Evolutionary conservation across 1,140 invertebrate species (phyloP).

Genomic region (Zaprionus capensis): DNA sequence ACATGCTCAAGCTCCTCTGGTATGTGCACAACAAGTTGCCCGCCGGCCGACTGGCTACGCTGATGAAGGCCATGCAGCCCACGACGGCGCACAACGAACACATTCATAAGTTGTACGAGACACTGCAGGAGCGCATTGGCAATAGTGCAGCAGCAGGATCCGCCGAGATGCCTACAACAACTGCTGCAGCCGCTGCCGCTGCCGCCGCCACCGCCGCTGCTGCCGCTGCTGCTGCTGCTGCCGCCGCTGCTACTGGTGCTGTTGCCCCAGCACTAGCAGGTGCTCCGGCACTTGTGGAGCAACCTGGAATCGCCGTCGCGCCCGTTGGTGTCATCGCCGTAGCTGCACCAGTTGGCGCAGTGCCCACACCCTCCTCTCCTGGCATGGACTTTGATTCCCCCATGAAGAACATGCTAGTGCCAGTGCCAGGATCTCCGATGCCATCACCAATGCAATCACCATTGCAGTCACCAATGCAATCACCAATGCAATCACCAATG

Average conservation of each 20-base stretch:
- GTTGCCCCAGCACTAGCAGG: not conserved
- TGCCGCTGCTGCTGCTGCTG: not conserved
- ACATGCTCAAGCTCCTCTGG: slow-evolving; percentile 96
- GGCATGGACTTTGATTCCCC: slow-evolving; percentile 87
- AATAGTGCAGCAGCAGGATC: slow-evolving; percentile 53
- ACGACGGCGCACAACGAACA: slow-evolving; percentile 93
- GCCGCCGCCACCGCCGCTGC: not conserved
- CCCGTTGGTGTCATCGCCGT: not conserved
- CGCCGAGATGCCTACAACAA: slow-evolving; percentile 42
- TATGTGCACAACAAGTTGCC: slow-evolving; percentile 96
- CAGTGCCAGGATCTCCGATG: slow-evolving; percentile 85
- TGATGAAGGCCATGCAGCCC: slow-evolving; percentile 95
- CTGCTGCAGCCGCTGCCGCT: not conserved
- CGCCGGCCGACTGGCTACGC: slow-evolving; percentile 89
- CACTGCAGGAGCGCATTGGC: slow-evolving; percentile 91
- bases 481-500: not conserved
- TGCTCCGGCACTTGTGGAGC: not conserved
- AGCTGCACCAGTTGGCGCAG: not conserved
- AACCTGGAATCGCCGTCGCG: not conserved
- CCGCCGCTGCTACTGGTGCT: not conserved
- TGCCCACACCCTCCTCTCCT: not conserved
- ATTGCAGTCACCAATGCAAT: not conserved
- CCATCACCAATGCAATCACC: not conserved
- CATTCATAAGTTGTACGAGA: slow-evolving; percentile 91
- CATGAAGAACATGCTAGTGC: slow-evolving; percentile 93